These are phyloP conservation scores for Aplidium turbinatum DNA, from an alignment of 23 tunicate genomes.

Conservation along the genomic window DNA sequence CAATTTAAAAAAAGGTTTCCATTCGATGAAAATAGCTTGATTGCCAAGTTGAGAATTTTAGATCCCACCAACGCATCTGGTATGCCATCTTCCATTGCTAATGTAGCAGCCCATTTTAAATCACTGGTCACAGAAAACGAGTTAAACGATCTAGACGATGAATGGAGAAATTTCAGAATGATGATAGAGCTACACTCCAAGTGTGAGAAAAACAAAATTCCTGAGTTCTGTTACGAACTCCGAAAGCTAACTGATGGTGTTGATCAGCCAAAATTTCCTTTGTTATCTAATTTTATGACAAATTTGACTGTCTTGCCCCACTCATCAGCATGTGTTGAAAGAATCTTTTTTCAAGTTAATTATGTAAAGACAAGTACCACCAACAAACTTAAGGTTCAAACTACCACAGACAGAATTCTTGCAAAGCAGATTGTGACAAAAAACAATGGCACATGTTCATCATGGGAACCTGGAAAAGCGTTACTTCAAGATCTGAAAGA, in stretches of 20 bases:
- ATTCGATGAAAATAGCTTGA: too few relatives aligned
- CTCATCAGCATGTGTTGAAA: conserved; percentile 12
- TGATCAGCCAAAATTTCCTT: not conserved
- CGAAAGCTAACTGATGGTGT: too few relatives aligned
- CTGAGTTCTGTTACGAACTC: too few relatives aligned
- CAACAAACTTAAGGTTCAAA: not conserved
- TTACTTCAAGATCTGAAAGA: not conserved
- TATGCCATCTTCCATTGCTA: too few relatives aligned
- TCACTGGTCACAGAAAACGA: not conserved
- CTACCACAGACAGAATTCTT: not conserved
- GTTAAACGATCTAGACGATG: not conserved
- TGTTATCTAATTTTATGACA: not conserved
- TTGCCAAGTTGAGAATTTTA: too few relatives aligned
- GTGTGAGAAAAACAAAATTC: too few relatives aligned
- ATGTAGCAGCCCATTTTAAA: not conserved
- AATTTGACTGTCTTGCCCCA: not conserved
- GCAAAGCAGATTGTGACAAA: conserved; percentile 11
- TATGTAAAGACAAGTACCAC: not conserved
- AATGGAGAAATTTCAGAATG: not conserved
- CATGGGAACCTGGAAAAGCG: not conserved
- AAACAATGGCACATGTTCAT: not conserved
- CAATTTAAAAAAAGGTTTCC: too few relatives aligned
- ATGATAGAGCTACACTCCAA: too few relatives aligned
- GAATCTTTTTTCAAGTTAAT: conserved; percentile 18
- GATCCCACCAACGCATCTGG: too few relatives aligned